A percentile compares a stretch with the other conserved stretches of the same genome.
Evolutionary conservation across 2,113 vertebrate species (phyloP).

Genomic region (Indicator maculatus): DNA sequence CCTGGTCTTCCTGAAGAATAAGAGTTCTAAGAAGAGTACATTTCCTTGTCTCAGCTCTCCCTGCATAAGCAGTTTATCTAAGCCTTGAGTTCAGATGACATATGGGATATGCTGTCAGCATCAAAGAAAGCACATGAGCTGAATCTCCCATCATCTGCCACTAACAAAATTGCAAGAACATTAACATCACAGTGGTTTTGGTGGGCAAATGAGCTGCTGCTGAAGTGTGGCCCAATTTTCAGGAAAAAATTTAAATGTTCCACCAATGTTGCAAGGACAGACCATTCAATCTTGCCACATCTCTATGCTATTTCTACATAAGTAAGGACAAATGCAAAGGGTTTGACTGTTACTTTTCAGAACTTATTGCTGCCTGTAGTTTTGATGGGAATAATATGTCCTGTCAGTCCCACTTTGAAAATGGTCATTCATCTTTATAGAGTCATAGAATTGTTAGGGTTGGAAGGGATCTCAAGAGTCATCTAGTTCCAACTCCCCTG

Average conservation of each 20-base stretch:
- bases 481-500: too few relatives aligned
- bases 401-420: not conserved
- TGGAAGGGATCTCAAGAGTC: too few relatives aligned
- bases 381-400: not conserved
- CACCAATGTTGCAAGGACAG: fast-evolving
- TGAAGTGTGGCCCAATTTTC: not conserved
- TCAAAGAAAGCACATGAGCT: not conserved
- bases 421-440: not conserved
- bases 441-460: too few relatives aligned
- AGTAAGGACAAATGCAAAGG: not conserved
- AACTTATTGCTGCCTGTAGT: not conserved
- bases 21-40: not conserved
- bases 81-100: not conserved
- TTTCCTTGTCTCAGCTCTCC: not conserved
- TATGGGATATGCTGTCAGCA: not conserved
- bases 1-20: not conserved
- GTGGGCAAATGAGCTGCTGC: not conserved
- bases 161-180: not conserved
- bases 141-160: not conserved
- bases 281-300: not conserved
- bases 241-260: not conserved
- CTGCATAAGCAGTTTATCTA: not conserved
- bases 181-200: not conserved
- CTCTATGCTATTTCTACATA: not conserved
- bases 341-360: not conserved